Conservation (phyloP, 2,888 invertebrate genomes). For the Lobophora halterata region DNA sequence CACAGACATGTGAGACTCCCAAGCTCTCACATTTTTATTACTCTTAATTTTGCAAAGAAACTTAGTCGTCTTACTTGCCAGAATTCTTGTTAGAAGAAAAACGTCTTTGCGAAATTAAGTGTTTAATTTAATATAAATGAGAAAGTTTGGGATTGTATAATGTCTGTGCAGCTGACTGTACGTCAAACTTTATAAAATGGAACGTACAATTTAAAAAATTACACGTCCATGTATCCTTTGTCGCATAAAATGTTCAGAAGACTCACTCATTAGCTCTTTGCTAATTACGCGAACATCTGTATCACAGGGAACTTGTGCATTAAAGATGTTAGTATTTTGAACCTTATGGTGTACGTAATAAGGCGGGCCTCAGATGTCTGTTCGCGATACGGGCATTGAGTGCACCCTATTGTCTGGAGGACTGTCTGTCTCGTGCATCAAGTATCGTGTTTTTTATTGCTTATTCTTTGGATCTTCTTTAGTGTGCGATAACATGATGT, state of each 20-base stretch:
- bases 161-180: too few relatives aligned
- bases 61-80: too few relatives aligned
- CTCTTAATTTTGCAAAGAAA: too few relatives aligned
- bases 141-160: too few relatives aligned
- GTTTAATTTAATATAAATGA: too few relatives aligned
- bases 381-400: conserved; percentile 64
- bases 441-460: conserved; percentile 68
- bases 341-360: conserved; percentile 20
- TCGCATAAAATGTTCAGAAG: conserved; percentile 30
- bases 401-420: conserved; percentile 68
- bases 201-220: conserved; percentile 1
- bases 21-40: too few relatives aligned
- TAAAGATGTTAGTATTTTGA: conserved; percentile 10
- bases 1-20: too few relatives aligned
- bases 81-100: too few relatives aligned
- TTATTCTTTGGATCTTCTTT: conserved; percentile 46
- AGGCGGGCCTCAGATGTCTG: conserved; percentile 26
- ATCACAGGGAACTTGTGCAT: conserved; percentile 34
- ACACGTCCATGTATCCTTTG: conserved; percentile 14
- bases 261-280: conserved; percentile 38
- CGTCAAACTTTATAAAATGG: too few relatives aligned
- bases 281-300: conserved; percentile 57
- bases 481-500: conserved; percentile 1
- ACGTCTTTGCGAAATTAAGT: too few relatives aligned
- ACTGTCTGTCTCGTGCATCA: conserved; percentile 67